Evolutionary conservation across 2,797 vertebrate genomes (phyloP), one percentile per base, ranked within the genome.

Genomic region (Sebastolobus altivelis): DNA sequence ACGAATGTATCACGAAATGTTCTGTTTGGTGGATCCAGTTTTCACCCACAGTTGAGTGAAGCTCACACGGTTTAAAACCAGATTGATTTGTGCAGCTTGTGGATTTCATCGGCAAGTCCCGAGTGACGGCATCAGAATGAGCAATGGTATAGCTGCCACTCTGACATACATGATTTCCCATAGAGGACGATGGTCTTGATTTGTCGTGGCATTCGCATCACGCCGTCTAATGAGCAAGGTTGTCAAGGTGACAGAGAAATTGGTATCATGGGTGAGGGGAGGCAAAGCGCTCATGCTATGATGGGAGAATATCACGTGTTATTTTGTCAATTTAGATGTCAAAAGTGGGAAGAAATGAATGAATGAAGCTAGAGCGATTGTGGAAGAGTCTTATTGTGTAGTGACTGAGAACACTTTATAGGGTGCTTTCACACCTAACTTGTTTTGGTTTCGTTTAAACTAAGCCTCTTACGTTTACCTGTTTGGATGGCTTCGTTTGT

Each of bases 201-300:
- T 85, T 83, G 72, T 54, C 82, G 78, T 68, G 77, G 85, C 85
- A 67, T 62, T 88, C 72, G 75, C 83, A 80, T 91, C 72, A 27
- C 52, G 86, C 81, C 78, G 81, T 76, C 65, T 88, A 91, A 92
- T 82, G 80, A 92, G 75, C 72, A 65, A 70, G 66, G 79, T 92
- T 87, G 82, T 89, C 86, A 90, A 74, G 87, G 86, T 80, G 82
- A 88, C 71, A n/a, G 80, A 74, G 43, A 75, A 81, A 87, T 79
- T 58, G 25, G 72, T 77, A 75, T 69, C 56, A 52, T 88, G 82
- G 79, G 65, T 81, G 82, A 79, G 71, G 65, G 40, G 68, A 82
- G 71, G 60, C 9, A 43, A 40, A 33, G 67, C 43, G 52, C 37
- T 80, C 8, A 9, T 61, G 29, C 40, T 3, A 13, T 73, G 40